Percentiles rank a stretch among this genome's conserved stretches.
Evolutionary conservation across 2,797 vertebrate genomes (phyloP).

Genomic region (Lagocephalus sceleratus): DNA sequence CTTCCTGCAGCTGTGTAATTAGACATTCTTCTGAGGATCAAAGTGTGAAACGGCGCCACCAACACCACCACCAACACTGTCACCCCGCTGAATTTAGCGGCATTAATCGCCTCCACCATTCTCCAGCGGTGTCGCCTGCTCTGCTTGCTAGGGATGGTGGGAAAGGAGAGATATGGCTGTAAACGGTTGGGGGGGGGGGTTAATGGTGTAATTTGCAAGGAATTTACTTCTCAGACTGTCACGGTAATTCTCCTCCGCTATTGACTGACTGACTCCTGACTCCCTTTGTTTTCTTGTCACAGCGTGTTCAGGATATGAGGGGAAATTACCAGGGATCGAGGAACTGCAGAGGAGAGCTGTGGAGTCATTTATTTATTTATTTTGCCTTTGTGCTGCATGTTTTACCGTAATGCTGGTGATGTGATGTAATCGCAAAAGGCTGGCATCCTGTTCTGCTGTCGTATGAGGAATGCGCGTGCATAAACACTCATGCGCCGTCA

Average conservation of each 20-base stretch:
- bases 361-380: slow-evolving; percentile 39
- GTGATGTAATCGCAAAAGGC: slow-evolving; percentile 12
- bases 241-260: slow-evolving; percentile 45
- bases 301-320: slow-evolving; percentile 23
- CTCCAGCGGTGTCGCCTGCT: slow-evolving; percentile 42
- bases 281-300: slow-evolving; percentile 39
- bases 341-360: slow-evolving; percentile 29
- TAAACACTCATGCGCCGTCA: slow-evolving; percentile 3
- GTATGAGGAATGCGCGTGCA: background rate
- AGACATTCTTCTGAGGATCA: slow-evolving; percentile 59
- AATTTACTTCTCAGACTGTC: slow-evolving; percentile 58
- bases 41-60: slow-evolving; percentile 54
- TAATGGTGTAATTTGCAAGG: slow-evolving; percentile 61
- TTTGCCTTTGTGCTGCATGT: slow-evolving; percentile 35
- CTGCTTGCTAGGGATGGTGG: slow-evolving; percentile 32
- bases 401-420: slow-evolving; percentile 8
- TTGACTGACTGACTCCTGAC: slow-evolving; percentile 40
- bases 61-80: background rate
- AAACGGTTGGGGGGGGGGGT: slow-evolving; percentile 31
- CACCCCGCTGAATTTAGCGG: slow-evolving; percentile 40
- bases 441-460: background rate
- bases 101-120: slow-evolving; percentile 52
- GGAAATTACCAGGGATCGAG: slow-evolving; percentile 50
- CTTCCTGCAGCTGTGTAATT: slow-evolving; percentile 59
- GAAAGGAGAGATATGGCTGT: slow-evolving; percentile 32